phyloP scores from a whole-genome alignment of 2,888 invertebrate genomes.

The Zhengitettix transpicula region DNA sequence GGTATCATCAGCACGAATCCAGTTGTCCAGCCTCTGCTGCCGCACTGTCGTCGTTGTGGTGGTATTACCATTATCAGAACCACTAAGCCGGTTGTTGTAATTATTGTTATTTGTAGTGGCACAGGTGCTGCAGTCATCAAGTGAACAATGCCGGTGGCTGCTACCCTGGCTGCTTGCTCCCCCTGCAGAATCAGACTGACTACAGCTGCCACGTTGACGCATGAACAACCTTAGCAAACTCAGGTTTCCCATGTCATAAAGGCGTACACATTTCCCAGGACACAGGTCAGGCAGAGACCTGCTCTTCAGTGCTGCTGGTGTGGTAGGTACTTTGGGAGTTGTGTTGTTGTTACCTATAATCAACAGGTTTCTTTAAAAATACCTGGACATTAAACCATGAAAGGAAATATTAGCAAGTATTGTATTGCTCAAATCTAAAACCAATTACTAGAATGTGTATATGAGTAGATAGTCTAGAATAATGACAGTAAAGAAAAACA shows the following conservation, averaged over 20 bases:
- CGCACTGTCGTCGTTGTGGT: neutral
- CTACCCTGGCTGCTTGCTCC: neutral
- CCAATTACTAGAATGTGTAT: no score
- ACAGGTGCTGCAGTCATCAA: neutral
- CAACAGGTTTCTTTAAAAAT: neutral
- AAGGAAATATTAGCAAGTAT: no score
- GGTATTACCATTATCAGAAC: neutral
- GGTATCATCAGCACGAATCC: constrained; percentile 6
- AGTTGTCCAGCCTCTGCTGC: constrained; percentile 17
- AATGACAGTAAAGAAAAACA: no score
- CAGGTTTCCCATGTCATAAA: neutral
- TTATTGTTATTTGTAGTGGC: neutral
- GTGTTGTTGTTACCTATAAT: neutral
- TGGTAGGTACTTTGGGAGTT: neutral
- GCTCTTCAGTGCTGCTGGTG: constrained; percentile 20
- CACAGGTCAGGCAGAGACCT: neutral
- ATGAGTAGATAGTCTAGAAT: no score
- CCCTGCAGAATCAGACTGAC: constrained; percentile 14
- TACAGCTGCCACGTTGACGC: constrained; percentile 46
- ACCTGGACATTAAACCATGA: no score
- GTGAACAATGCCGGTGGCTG: neutral
- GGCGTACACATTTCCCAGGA: neutral
- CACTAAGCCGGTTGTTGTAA: neutral
- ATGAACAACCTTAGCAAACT: constrained; percentile 68
- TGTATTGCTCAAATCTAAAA: no score